Evolutionary conservation across 30 jellyfish, hydroid and myxozoan species (phyloP).

Genomic region (Chrysaora quinquecirrha): DNA sequence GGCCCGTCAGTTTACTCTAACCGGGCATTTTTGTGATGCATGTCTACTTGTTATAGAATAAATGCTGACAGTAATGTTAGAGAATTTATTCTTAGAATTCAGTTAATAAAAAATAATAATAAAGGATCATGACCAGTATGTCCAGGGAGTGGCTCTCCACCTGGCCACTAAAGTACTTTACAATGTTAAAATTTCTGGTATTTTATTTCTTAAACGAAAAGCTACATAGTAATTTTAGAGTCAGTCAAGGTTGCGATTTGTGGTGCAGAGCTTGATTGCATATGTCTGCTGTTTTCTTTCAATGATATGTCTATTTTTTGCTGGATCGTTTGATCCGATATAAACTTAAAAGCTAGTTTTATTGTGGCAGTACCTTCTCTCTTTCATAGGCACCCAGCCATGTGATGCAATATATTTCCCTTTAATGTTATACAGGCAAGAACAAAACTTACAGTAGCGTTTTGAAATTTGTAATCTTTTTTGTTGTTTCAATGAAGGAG

Average conservation of each 20-base stretch:
- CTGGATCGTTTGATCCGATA: constrained; percentile 40
- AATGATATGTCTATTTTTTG: not conserved
- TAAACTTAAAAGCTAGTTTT: constrained; percentile 36
- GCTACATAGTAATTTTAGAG: too few relatives aligned
- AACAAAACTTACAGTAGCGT: constrained; percentile 62
- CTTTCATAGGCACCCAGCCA: constrained; percentile 62
- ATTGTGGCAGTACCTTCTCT: constrained; percentile 66
- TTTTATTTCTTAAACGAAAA: too few relatives aligned
- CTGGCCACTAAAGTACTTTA: too few relatives aligned
- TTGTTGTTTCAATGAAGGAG: constrained; percentile 50
- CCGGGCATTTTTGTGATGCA: too few relatives aligned
- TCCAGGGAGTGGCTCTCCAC: too few relatives aligned
- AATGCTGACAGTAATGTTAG: too few relatives aligned
- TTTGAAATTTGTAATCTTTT: constrained; percentile 37
- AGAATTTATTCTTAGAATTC: too few relatives aligned
- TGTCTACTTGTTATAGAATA: too few relatives aligned
- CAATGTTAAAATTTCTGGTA: too few relatives aligned
- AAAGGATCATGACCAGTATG: too few relatives aligned
- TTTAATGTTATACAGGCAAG: constrained; percentile 51
- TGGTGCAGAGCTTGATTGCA: not conserved
- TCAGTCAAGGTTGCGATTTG: not conserved
- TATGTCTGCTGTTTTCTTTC: not conserved
- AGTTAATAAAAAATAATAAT: too few relatives aligned
- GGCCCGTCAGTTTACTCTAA: too few relatives aligned
- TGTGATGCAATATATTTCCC: constrained; percentile 41